Percentiles rank a stretch among this genome's conserved stretches.
These are phyloP conservation scores for Papilio gigon DNA, from an alignment of 2,888 invertebrate species.

Conservation along the genomic window DNA sequence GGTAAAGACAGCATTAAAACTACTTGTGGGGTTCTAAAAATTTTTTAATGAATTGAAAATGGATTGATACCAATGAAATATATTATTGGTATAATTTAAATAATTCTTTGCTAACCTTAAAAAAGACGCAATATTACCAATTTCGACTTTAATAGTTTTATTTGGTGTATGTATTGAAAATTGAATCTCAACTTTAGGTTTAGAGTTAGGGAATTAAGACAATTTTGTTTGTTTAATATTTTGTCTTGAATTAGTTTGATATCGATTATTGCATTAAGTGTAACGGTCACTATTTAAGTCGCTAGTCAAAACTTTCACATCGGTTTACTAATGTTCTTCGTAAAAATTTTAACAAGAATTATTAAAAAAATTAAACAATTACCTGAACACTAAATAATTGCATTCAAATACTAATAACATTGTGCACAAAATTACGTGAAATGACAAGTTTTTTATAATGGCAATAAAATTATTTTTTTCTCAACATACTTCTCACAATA, in stretches of 20 bases:
- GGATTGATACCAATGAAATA: background rate
- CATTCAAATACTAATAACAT: background rate
- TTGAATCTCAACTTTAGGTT: constrained; percentile 42
- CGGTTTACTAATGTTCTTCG: constrained; percentile 42
- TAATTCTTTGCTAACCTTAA: constrained; percentile 14
- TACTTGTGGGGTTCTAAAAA: too few species aligned
- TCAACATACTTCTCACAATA: background rate
- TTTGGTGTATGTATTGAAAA: constrained; percentile 38
- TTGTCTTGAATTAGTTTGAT: constrained; percentile 40
- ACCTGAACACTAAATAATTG: background rate
- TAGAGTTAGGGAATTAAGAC: constrained; percentile 40
- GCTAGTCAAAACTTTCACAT: constrained; percentile 77
- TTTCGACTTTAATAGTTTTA: constrained; percentile 22
- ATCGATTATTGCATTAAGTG: constrained; percentile 25
- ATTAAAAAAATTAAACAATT: background rate
- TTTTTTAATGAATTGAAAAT: constrained; percentile 15
- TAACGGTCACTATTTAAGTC: constrained; percentile 71
- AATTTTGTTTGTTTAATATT: constrained; percentile 28
- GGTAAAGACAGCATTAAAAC: too few species aligned
- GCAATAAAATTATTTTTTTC: constrained; percentile 1
- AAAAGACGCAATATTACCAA: background rate
- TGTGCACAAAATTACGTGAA: constrained; percentile 4
- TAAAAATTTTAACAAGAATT: background rate
- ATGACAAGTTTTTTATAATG: constrained; percentile 6
- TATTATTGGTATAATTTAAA: constrained; percentile 1